phyloP scores from a whole-genome alignment of 2,888 invertebrate species.

The Camponotus fellah region DNA sequence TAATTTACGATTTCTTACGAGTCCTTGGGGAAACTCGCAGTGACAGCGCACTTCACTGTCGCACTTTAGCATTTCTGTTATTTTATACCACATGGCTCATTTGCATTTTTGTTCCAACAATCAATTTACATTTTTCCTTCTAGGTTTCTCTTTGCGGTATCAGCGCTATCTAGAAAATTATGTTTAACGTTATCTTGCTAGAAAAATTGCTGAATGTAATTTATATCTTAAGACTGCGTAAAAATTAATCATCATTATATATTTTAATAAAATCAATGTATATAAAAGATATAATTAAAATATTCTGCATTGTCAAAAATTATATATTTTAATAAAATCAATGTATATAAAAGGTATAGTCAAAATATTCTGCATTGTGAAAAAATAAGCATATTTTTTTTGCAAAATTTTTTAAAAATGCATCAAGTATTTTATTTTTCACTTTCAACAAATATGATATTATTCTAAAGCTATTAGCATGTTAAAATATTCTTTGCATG shows the following conservation, averaged over 20 bases:
- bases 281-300: neutral
- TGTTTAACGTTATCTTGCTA: neutral
- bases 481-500: neutral
- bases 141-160: neutral
- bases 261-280: neutral
- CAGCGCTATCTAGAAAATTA: neutral
- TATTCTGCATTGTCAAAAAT: neutral
- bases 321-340: neutral
- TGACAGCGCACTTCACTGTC: neutral
- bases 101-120: slow-evolving; percentile 21
- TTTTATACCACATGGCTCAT: slow-evolving; percentile 19
- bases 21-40: slow-evolving; percentile 24
- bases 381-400: neutral
- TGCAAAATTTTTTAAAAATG: neutral
- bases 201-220: neutral
- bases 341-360: neutral
- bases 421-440: neutral
- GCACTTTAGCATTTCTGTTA: neutral
- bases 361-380: neutral
- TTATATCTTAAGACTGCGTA: neutral
- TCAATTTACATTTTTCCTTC: slow-evolving; percentile 11
- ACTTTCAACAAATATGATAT: neutral
- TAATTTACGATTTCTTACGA: slow-evolving; percentile 31
- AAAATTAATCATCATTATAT: neutral
- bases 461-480: neutral